Base-by-base conservation (phyloP, 2,888 invertebrate species). In the Andrena trimmerana region DNA sequence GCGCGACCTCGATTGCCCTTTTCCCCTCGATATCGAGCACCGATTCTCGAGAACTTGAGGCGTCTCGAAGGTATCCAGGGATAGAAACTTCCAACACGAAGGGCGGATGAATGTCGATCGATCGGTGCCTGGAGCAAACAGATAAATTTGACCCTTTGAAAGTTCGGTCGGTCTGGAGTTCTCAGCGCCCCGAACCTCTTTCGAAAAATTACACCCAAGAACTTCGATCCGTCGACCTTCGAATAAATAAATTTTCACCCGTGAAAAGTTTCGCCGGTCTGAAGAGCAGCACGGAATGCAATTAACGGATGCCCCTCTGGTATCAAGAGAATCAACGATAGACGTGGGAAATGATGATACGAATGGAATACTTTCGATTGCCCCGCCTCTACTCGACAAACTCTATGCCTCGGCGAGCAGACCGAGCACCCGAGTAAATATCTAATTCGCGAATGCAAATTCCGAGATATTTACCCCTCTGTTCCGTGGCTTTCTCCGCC, bases 391-490 rank as follows among this genome's bases (percentile, higher is more conserved):
- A 16, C 6, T 70, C 42, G 13, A 42, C 57, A 29, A 42, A 48
- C 29, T 33, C 31, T 31, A 62, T 20, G 29, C 16, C 20, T 4
- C n/a, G 33, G n/a, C 16, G 24, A 48, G 42, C 31, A 2, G 10
- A 20, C 24, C 24, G 33, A 50, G 50, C 48, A 48, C 16, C 27
- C 59, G 24, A 7, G 8, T n/a, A 62, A 63, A 76, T 65, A 42
- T 42, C 42, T 42, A 71, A 71, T 76, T 77, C 10, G 57, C 42
- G n/a, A 50, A 77, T 66, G 57, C 27, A 59, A 73, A 73, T 77
- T 66, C 59, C 52, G 33, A 29, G 20, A 33, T 27, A n/a, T 33
- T 24, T 27, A 5, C 5, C 10, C 42, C 2, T 6, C 31, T 31
- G 20, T 42, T 60, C 27, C 27, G 24, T 4, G 57, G 57, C 71